These are phyloP conservation scores for cattle (Bos taurus) DNA, from an alignment of 2,113 vertebrate species.

Conservation along the genomic window DNA sequence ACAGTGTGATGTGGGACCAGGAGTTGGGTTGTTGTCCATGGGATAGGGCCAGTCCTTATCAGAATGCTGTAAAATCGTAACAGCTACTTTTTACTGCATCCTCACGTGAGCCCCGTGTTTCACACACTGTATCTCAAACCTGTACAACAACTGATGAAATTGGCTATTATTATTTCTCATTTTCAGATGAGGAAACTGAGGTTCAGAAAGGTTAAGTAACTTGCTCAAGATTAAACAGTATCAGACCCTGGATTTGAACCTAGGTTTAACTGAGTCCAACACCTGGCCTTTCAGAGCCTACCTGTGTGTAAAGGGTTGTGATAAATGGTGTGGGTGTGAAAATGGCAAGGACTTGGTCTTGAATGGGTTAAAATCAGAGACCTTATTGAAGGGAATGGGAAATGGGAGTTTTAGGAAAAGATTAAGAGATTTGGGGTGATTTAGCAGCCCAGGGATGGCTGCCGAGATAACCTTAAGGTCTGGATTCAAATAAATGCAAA, in stretches of 20 bases:
- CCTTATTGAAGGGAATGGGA: not conserved
- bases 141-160: not conserved
- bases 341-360: not conserved
- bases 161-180: not conserved
- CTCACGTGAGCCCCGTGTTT: not conserved
- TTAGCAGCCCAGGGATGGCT: not conserved
- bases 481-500: not conserved
- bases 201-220: not conserved
- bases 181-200: slow-evolving; percentile 16
- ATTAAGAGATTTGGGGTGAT: slow-evolving; percentile 11
- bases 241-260: not conserved
- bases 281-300: not conserved
- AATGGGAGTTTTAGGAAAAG: slow-evolving; percentile 6
- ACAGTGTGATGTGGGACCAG: not conserved
- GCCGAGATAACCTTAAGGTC: not conserved
- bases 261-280: not conserved
- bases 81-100: not conserved
- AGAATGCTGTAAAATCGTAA: not conserved
- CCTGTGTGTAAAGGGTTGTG: not conserved
- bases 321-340: not conserved
- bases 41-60: not conserved
- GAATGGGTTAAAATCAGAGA: not conserved
- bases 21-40: not conserved
- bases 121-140: not conserved
- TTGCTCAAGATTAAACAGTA: not conserved